These are phyloP conservation scores for Perca schrenkii DNA, from an alignment of 2,113 vertebrate species.

Conservation along the genomic window DNA sequence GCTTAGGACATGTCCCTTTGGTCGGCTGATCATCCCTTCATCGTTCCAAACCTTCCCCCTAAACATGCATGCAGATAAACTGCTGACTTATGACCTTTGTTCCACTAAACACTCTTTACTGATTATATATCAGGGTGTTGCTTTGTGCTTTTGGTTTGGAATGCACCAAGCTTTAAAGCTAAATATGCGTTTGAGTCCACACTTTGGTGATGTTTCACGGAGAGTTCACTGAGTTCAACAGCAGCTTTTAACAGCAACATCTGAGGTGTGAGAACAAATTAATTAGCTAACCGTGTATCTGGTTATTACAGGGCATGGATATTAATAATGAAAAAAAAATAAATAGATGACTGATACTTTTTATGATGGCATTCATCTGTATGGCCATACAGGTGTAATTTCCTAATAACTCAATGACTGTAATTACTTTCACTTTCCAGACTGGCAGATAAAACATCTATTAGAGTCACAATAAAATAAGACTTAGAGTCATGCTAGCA, in stretches of 20 bases:
- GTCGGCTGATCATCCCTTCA: constrained; percentile 23
- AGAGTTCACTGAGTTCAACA: not conserved
- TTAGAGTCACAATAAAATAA: not conserved
- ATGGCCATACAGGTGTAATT: not conserved
- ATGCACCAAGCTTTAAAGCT: not conserved
- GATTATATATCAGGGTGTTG: constrained; percentile 33
- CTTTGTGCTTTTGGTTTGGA: constrained; percentile 1
- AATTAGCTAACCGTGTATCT: constrained; percentile 3
- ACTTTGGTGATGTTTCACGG: not conserved
- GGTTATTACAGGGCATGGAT: not conserved
- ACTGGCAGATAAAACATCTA: not conserved
- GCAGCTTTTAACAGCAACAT: constrained; percentile 11
- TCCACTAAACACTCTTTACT: constrained; percentile 39
- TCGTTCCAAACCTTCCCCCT: not conserved
- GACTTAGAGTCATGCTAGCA: not conserved
- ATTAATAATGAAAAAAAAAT: not conserved
- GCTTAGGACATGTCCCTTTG: not conserved
- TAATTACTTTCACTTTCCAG: not conserved
- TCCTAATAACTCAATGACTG: not conserved
- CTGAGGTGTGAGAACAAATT: constrained; percentile 5
- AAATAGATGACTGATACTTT: constrained; percentile 8
- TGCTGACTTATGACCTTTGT: constrained; percentile 55
- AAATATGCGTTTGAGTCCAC: not conserved
- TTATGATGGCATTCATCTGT: not conserved
- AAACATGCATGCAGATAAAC: constrained; percentile 17